phyloP scores from a whole-genome alignment of 1,140 invertebrate genomes.

The Drosophila nigrodunni region DNA sequence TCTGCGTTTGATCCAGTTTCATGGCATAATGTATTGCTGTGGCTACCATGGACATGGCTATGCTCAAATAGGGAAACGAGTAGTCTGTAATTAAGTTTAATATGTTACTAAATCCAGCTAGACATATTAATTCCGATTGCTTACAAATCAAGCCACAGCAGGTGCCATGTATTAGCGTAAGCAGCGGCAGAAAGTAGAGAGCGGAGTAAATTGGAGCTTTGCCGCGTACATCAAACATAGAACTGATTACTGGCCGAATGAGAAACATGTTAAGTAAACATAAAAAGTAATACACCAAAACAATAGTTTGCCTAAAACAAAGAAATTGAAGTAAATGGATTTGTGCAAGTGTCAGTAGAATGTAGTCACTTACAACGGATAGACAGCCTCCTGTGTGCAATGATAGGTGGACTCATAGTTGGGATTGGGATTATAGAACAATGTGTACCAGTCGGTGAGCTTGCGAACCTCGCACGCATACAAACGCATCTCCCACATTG shows the following conservation, averaged over 20 bases:
- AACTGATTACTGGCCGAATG: constrained; percentile 73
- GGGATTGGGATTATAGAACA: constrained; percentile 96
- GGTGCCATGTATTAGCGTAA: constrained; percentile 94
- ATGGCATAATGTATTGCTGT: constrained; percentile 96
- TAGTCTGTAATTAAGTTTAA: constrained; percentile 87
- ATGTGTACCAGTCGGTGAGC: constrained; percentile 97
- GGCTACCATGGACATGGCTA: constrained; percentile 96
- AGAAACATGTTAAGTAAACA: constrained; percentile 92
- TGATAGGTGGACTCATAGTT: constrained; percentile 95
- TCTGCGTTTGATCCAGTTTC: constrained; percentile 93
- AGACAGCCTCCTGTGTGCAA: constrained; percentile 98
- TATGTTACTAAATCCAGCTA: no score
- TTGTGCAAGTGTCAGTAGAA: neutral
- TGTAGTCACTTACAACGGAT: constrained; percentile 93
- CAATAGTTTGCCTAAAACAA: constrained; percentile 94
- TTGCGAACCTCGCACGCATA: constrained; percentile 91
- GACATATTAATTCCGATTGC: neutral
- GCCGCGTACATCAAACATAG: constrained; percentile 67
- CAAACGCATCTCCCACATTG: constrained; percentile 90
- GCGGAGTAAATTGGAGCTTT: constrained; percentile 90
- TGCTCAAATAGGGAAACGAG: constrained; percentile 97
- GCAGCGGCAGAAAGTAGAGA: constrained; percentile 96
- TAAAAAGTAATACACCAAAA: constrained; percentile 96
- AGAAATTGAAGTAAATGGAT: constrained; percentile 14
- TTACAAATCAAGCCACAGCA: constrained; percentile 93